These are phyloP conservation scores for Proteles cristata DNA, from an alignment of 2,113 vertebrate species.

Conservation along the genomic window DNA sequence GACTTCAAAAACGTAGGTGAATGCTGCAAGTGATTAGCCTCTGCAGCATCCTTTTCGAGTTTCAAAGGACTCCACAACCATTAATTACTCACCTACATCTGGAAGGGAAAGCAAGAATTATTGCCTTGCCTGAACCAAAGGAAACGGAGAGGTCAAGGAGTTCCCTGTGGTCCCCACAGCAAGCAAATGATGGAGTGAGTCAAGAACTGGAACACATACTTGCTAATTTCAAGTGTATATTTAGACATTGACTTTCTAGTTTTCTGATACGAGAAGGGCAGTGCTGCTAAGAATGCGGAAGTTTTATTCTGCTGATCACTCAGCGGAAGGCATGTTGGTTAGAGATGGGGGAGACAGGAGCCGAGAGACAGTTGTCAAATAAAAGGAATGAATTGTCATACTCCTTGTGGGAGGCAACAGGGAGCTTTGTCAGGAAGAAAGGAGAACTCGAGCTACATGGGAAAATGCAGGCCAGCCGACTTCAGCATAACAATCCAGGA, in stretches of 20 bases:
- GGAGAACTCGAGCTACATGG: neutral
- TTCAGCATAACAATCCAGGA: neutral
- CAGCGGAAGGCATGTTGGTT: neutral
- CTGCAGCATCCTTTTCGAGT: neutral
- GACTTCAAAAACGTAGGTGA: conserved; percentile 43
- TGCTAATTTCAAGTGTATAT: conserved; percentile 50
- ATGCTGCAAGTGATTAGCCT: conserved; percentile 17
- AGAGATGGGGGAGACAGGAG: neutral
- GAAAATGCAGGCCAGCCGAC: neutral
- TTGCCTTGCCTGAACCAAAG: conserved; percentile 41
- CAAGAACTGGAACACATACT: conserved; percentile 33
- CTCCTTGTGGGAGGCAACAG: neutral
- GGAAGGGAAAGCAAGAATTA: conserved; percentile 45
- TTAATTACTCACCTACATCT: conserved; percentile 62
- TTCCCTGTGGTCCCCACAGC: neutral
- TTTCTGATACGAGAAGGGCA: conserved; percentile 10
- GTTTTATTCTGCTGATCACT: neutral
- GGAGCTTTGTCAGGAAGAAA: neutral
- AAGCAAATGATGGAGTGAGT: conserved; percentile 50
- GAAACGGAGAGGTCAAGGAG: conserved; percentile 38
- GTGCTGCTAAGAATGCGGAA: neutral
- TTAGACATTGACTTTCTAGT: conserved; percentile 25
- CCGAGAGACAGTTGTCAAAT: neutral
- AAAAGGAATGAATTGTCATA: neutral
- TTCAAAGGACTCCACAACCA: conserved; percentile 31